Percentiles rank a stretch among this genome's conserved stretches.
Conservation (phyloP, 2,797 vertebrate species). For the Novumbra hubbsi region DNA sequence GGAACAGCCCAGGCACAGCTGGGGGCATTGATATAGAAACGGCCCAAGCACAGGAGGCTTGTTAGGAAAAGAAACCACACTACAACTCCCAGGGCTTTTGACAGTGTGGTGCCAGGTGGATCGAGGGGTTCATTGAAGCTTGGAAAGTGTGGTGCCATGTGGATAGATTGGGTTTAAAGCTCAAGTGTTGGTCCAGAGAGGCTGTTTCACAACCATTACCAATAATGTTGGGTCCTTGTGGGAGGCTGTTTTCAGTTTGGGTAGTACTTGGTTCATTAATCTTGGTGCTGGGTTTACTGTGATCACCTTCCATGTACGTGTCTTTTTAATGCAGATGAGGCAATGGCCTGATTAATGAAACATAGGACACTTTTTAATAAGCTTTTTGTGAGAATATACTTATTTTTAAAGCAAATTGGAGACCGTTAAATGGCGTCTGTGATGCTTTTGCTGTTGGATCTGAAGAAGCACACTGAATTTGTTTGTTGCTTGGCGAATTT, state of each 20-base stretch:
- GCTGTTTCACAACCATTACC: not conserved
- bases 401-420: too few relatives aligned
- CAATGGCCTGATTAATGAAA: not conserved
- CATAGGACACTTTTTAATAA: too few relatives aligned
- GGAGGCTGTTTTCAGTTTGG: slow-evolving; percentile 17
- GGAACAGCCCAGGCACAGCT: slow-evolving; percentile 31
- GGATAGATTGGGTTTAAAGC: slow-evolving; percentile 42
- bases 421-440: too few relatives aligned
- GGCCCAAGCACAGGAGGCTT: slow-evolving; percentile 25
- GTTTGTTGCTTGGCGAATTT: too few relatives aligned
- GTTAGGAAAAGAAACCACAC: slow-evolving; percentile 42
- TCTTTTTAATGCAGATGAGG: not conserved
- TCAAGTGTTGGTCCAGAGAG: slow-evolving; percentile 4
- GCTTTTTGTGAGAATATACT: too few relatives aligned
- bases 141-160: too few relatives aligned
- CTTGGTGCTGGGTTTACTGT: slow-evolving; percentile 16
- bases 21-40: slow-evolving; percentile 33
- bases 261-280: slow-evolving; percentile 15
- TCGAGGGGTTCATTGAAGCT: not conserved
- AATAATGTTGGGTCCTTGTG: not conserved
- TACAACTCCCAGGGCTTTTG: slow-evolving; percentile 36
- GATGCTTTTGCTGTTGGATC: too few relatives aligned
- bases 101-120: slow-evolving; percentile 24
- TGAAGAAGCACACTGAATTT: too few relatives aligned
- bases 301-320: not conserved